These are phyloP conservation scores for Tetragnatha montana DNA, from an alignment of 2,888 invertebrate species.

Conservation along the genomic window DNA sequence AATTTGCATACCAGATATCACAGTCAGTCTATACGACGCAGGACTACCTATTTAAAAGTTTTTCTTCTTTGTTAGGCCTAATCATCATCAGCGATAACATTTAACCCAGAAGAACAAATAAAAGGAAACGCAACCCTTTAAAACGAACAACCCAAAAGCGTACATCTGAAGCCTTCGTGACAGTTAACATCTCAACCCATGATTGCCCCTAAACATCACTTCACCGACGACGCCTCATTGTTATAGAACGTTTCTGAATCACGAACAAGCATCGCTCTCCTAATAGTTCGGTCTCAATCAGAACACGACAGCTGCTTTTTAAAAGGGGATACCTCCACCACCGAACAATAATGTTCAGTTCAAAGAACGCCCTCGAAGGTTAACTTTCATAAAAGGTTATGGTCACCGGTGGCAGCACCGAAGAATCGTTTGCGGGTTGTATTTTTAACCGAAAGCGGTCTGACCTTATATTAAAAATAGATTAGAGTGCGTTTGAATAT, in stretches of 20 bases:
- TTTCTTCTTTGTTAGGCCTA: neutral
- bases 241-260: slow-evolving; percentile 48
- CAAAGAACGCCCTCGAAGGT: slow-evolving; percentile 50
- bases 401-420: slow-evolving; percentile 6
- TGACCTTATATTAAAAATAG: slow-evolving; percentile 58
- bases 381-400: slow-evolving; percentile 46
- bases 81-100: neutral
- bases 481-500: slow-evolving; percentile 31
- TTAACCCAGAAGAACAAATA: slow-evolving; percentile 16
- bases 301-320: slow-evolving; percentile 19
- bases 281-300: slow-evolving; percentile 54
- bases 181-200: slow-evolving; percentile 30
- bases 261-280: slow-evolving; percentile 35
- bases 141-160: slow-evolving; percentile 21
- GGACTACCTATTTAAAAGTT: neutral
- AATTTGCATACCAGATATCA: too few relatives aligned
- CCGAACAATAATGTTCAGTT: slow-evolving; percentile 49
- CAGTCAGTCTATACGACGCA: too few relatives aligned
- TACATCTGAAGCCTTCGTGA: slow-evolving; percentile 25
- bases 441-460: slow-evolving; percentile 34
- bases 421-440: slow-evolving; percentile 12
- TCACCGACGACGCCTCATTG: slow-evolving; percentile 47
- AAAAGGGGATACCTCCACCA: slow-evolving; percentile 34
- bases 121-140: neutral
- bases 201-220: neutral